A percentile compares a stretch with the other conserved stretches of the same genome.
Conservation (phyloP, 2,888 invertebrate species). For the Leuctra nigra region DNA sequence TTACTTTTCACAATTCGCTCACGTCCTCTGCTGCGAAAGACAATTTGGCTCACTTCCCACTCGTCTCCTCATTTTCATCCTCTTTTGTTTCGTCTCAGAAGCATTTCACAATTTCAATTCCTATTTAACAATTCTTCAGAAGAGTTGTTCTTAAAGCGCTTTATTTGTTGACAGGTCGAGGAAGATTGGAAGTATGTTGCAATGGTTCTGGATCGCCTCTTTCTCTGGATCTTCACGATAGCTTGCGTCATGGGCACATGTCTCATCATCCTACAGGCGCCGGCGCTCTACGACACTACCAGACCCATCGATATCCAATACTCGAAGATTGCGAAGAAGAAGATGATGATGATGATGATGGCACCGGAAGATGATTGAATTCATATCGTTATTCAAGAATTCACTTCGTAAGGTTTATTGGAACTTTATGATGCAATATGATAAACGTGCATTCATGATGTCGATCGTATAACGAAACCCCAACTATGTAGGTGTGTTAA, state of each 20-base stretch:
- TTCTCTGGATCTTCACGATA: constrained; percentile 91
- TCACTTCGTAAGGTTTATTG: background rate
- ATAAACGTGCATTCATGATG: too few relatives aligned
- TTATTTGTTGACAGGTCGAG: constrained; percentile 60
- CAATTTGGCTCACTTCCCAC: too few relatives aligned
- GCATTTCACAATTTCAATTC: too few relatives aligned
- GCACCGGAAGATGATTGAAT: constrained; percentile 57
- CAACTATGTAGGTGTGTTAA: too few relatives aligned
- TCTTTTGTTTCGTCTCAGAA: too few relatives aligned
- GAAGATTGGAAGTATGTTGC: constrained; percentile 98
- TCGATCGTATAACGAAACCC: too few relatives aligned
- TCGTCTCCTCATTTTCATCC: too few relatives aligned
- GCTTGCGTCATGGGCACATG: constrained; percentile 88
- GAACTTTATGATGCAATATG: constrained; percentile 12
- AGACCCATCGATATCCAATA: constrained; percentile 84
- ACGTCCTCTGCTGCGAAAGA: too few relatives aligned
- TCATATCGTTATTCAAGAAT: too few relatives aligned
- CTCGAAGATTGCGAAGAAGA: constrained; percentile 88
- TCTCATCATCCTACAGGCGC: constrained; percentile 82
- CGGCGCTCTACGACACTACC: constrained; percentile 84
- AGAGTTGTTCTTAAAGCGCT: constrained; percentile 8
- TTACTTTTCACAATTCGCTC: too few relatives aligned
- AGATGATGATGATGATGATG: constrained; percentile 81
- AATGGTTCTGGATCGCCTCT: constrained; percentile 93
- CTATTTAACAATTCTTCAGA: too few relatives aligned